These are phyloP conservation scores for Brachionus plicatilis DNA, from an alignment of 1,140 invertebrate species.

Conservation along the genomic window DNA sequence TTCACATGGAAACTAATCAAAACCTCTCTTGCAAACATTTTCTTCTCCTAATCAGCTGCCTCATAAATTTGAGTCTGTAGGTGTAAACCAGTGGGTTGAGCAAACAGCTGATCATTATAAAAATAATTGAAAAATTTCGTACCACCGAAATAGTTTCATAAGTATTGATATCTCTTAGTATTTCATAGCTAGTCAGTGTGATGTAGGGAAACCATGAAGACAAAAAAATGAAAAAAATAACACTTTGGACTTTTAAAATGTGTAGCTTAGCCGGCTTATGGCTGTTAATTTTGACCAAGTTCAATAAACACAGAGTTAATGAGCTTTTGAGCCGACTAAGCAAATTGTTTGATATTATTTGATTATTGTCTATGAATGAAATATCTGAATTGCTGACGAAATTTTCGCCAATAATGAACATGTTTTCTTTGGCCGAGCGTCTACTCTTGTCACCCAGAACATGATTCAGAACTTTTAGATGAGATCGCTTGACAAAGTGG, in stretches of 20 bases:
- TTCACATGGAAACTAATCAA: not conserved
- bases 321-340: not conserved
- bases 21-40: not conserved
- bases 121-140: conserved; percentile 12
- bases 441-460: not conserved
- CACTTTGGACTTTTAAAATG: not conserved
- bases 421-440: not conserved
- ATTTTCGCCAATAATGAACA: not conserved
- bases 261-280: not conserved
- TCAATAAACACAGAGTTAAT: not conserved
- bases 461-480: not conserved
- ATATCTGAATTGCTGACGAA: not conserved
- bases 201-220: conserved; percentile 20
- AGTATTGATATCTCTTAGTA: not conserved
- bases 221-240: conserved; percentile 25
- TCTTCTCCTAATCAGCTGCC: not conserved
- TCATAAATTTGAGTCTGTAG: not conserved
- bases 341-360: not conserved
- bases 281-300: not conserved
- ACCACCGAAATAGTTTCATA: not conserved
- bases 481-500: not conserved
- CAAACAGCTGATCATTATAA: not conserved
- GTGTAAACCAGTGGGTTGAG: not conserved
- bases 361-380: not conserved
- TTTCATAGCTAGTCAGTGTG: not conserved